A percentile compares a stretch with the other conserved stretches of the same genome.
These are phyloP conservation scores for Cettia cetti DNA, from an alignment of 2,113 vertebrate species.

Conservation along the genomic window DNA sequence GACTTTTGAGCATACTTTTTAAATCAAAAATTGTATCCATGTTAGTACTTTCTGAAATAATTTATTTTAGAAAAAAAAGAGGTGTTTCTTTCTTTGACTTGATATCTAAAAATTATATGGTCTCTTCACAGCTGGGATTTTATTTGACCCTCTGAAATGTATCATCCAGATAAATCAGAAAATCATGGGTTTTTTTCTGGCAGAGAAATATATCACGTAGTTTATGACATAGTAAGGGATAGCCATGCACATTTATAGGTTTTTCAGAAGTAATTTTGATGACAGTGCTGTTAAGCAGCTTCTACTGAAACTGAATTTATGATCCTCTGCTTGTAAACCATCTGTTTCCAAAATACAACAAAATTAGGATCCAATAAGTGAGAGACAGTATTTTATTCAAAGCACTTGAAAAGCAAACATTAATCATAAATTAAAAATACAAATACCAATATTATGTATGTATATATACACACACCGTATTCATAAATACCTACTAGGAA, in stretches of 20 bases:
- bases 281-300: background rate
- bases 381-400: background rate
- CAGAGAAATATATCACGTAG: background rate
- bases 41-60: background rate
- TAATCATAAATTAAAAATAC: background rate
- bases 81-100: background rate
- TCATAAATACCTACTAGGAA: background rate
- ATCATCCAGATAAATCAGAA: background rate
- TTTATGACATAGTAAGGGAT: background rate
- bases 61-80: background rate
- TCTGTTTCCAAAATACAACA: background rate
- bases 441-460: background rate
- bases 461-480: background rate
- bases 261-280: background rate
- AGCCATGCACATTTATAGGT: background rate
- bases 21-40: background rate
- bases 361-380: background rate
- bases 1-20: background rate
- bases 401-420: background rate
- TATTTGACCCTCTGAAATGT: background rate
- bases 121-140: background rate
- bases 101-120: background rate
- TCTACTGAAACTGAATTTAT: background rate
- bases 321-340: background rate
- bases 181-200: background rate